These are phyloP conservation scores for Anthrax anthrax DNA, from an alignment of 2,888 invertebrate genomes.

Conservation along the genomic window DNA sequence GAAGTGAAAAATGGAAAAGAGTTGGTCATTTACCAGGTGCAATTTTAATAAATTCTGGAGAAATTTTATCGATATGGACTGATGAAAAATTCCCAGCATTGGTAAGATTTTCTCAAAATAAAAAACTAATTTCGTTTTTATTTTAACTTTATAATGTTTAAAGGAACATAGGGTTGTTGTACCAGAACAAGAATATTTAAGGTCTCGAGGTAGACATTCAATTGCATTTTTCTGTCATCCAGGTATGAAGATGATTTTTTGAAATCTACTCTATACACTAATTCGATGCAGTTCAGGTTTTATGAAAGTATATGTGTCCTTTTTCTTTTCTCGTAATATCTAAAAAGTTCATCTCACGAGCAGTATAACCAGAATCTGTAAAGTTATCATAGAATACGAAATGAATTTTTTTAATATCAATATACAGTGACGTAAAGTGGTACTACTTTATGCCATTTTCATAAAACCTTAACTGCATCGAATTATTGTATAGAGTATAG, in stretches of 20 bases:
- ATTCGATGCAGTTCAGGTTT: no score
- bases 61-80: constrained; percentile 62
- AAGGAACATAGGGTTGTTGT: constrained; percentile 60
- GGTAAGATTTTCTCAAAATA: constrained; percentile 26
- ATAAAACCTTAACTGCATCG: no score
- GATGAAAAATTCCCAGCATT: constrained; percentile 53
- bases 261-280: not conserved
- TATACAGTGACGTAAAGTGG: no score
- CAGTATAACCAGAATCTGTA: no score
- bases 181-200: constrained; percentile 46
- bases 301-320: no score
- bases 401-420: no score
- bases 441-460: no score
- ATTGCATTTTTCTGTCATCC: constrained; percentile 67
- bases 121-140: not conserved
- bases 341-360: no score
- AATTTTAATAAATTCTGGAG: constrained; percentile 60
- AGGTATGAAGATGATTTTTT: constrained; percentile 35
- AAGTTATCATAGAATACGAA: no score
- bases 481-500: no score
- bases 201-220: constrained; percentile 54
- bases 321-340: no score
- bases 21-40: constrained; percentile 64
- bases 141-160: constrained; percentile 10
- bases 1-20: constrained; percentile 53